These are phyloP conservation scores for Mixornis gularis DNA, from an alignment of 2,113 vertebrate species.

Conservation along the genomic window DNA sequence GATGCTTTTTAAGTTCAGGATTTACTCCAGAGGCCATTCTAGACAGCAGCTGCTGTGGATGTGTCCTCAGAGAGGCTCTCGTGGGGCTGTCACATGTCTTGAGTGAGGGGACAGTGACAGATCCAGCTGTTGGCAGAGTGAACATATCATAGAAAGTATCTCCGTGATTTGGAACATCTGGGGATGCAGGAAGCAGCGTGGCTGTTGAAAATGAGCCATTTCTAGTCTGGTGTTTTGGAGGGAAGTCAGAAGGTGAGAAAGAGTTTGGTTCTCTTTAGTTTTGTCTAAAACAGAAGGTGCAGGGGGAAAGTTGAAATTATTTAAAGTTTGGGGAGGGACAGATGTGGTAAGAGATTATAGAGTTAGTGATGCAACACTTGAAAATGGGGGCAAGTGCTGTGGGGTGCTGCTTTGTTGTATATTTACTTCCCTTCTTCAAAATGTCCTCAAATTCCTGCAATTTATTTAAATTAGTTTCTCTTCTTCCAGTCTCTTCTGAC, in stretches of 20 bases:
- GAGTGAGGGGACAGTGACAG: not conserved
- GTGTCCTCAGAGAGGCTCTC: rapidly evolving
- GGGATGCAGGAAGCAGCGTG: rapidly evolving
- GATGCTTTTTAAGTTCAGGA: not conserved
- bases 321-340: not conserved
- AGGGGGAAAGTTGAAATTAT: not conserved
- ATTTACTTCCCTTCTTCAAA: not conserved
- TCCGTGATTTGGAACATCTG: rapidly evolving
- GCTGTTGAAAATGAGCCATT: not conserved
- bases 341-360: not conserved
- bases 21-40: not conserved
- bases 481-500: not conserved
- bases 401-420: not conserved
- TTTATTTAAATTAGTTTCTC: not conserved
- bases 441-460: not conserved
- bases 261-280: not conserved
- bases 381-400: not conserved
- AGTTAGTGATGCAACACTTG: not conserved
- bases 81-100: not conserved
- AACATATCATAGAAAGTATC: rapidly evolving
- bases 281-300: not conserved
- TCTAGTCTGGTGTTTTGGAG: not conserved
- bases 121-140: not conserved
- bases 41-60: not conserved
- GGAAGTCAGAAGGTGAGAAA: not conserved